Percentiles rank a stretch among this genome's conserved stretches.
Conservation (phyloP, 2,113 vertebrate species). For the Stegostoma tigrinum region DNA sequence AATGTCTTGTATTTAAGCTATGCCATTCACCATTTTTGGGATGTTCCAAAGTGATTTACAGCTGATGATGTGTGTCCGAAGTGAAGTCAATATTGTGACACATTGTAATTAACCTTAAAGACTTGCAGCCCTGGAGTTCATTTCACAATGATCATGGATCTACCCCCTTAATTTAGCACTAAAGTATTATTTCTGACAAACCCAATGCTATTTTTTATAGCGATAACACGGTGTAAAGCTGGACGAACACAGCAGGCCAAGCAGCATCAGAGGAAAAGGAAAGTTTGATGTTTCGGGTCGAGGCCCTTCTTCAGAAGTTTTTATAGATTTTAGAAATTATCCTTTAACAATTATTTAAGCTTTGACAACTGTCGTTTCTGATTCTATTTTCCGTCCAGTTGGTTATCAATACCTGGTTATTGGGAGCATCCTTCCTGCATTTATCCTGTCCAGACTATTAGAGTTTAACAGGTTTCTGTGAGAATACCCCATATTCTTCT, state of each 20-base stretch:
- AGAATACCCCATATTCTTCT: too few relatives aligned
- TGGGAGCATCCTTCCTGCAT: too few relatives aligned
- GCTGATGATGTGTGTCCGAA: not conserved
- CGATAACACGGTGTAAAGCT: too few relatives aligned
- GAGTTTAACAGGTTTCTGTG: too few relatives aligned
- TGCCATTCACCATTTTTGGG: not conserved
- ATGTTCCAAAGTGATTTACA: not conserved
- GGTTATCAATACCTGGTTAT: too few relatives aligned
- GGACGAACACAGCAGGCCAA: too few relatives aligned
- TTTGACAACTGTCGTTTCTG: not conserved
- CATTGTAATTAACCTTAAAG: not conserved
- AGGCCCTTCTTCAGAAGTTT: too few relatives aligned
- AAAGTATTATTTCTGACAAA: not conserved
- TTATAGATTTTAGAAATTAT: not conserved
- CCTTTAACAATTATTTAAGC: not conserved
- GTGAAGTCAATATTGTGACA: not conserved
- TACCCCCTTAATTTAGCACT: not conserved
- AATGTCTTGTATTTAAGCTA: not conserved
- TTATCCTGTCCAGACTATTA: too few relatives aligned
- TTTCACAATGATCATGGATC: not conserved
- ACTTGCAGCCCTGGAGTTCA: not conserved
- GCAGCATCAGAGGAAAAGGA: too few relatives aligned
- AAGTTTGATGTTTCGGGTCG: too few relatives aligned
- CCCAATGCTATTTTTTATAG: not conserved
- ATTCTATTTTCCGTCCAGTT: not conserved